These are phyloP conservation scores for Lepidocyrtinus sp. DNA, from an alignment of 2,888 invertebrate species.

Conservation along the genomic window DNA sequence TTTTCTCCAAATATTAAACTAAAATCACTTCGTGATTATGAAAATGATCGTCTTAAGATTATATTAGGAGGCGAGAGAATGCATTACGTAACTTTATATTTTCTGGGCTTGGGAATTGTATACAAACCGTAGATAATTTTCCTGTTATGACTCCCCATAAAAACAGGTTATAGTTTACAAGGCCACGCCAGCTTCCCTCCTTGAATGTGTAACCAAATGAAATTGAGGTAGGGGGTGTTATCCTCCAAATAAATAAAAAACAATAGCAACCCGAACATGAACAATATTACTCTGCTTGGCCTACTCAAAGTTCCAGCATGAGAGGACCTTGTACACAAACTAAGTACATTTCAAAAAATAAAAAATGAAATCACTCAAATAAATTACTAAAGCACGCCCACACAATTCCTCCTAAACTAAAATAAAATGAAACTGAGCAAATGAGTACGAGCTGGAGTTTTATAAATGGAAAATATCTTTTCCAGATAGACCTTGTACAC, in stretches of 20 bases:
- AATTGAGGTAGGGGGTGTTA: slow-evolving; percentile 52
- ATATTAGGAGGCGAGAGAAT: too few relatives aligned
- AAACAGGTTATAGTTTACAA: slow-evolving; percentile 55
- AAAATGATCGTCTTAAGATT: background rate
- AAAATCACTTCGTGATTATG: background rate
- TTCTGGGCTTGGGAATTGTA: background rate
- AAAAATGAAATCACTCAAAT: slow-evolving; percentile 50
- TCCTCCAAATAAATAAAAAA: slow-evolving; percentile 50
- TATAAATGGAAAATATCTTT: too few relatives aligned
- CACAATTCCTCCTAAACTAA: slow-evolving; percentile 50
- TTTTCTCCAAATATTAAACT: background rate
- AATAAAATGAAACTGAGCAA: slow-evolving; percentile 18
- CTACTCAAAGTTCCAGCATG: background rate
- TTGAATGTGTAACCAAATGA: slow-evolving; percentile 48
- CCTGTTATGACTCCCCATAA: slow-evolving; percentile 33
- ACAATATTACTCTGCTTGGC: background rate
- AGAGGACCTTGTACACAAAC: background rate
- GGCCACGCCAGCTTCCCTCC: slow-evolving; percentile 37
- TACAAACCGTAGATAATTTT: slow-evolving; percentile 5
- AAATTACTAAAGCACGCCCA: slow-evolving; percentile 63
- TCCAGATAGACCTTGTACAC: too few relatives aligned
- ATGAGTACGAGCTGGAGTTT: too few relatives aligned
- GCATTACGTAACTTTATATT: too few relatives aligned
- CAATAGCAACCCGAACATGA: slow-evolving; percentile 24
- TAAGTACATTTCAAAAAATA: background rate